phyloP scores from a whole-genome alignment of 1,140 invertebrate species.

The Lepidurus couesii region DNA sequence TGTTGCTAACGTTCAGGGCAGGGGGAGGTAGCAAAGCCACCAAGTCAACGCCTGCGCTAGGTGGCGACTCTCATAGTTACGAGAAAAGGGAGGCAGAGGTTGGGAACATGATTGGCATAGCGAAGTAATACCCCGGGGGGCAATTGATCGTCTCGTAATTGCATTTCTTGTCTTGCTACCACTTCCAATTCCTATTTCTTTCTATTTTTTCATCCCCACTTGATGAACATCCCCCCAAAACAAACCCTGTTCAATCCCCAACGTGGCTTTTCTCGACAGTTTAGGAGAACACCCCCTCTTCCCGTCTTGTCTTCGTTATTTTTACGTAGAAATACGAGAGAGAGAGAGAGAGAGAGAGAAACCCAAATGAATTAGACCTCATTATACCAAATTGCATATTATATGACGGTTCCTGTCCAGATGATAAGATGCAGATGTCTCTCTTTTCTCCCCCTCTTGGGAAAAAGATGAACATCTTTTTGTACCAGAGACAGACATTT shows the following conservation, averaged over 20 bases:
- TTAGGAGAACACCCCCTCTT: neutral
- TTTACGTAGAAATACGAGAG: neutral
- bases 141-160: constrained; percentile 19
- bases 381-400: constrained; percentile 20
- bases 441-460: neutral
- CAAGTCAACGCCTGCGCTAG: constrained; percentile 12
- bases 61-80: neutral
- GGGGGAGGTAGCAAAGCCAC: neutral
- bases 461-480: neutral
- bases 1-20: neutral
- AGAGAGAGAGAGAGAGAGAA: neutral
- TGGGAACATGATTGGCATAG: constrained; percentile 2
- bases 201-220: constrained; percentile 7
- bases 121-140: constrained; percentile 20
- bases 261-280: constrained; percentile 9
- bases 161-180: neutral
- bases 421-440: constrained; percentile 15
- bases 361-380: neutral
- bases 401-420: neutral
- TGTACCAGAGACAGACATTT: neutral
- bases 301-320: neutral
- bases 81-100: neutral
- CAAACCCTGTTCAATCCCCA: neutral
- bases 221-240: constrained; percentile 1
- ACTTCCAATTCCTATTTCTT: neutral